Base-by-base conservation (phyloP, 1,140 invertebrate species). In the Drosophila sproati region DNA sequence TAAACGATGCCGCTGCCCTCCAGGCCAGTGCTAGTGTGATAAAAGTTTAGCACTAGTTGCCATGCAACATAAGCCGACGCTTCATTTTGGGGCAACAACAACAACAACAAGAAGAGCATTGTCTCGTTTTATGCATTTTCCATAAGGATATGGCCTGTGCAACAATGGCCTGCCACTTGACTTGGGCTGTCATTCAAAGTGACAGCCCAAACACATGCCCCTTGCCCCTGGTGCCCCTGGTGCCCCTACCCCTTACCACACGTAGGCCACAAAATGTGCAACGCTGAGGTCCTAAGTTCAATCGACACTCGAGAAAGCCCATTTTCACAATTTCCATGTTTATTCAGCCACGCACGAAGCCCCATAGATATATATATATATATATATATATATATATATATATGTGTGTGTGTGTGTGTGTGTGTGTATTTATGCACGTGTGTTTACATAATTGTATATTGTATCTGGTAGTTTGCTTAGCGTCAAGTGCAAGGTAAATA, bases 401-500 rank as follows among this genome's bases (percentile, higher is more conserved):
- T 48, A 39, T 43, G 32, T 56, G 20, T 39, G 32, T 12, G 51
- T 54, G 6, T 28, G 3, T 28, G 10, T 10, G 8, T 41, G 1
- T 41, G 4, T 43, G 39, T 45, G 51, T 12, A 8, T 45, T 8
- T 45, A 8, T 55, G 37, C 5, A 39, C 51, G 48, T 28, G 34
- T 28, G 28, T 35, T 41, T 34, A 64, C 68, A 73, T 60, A 73
- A 76, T 66, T 72, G 73, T 74, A 57, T 70, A 74, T 74, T 74
- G 72, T 70, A 74, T 74, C 64, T 73, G 52, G 71, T 73, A 89
- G 83, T 88, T 88, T 88, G 80, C 85, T 83, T 83, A 87, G 81
- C 78, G 77, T 89, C 85, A 89, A 89, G 85, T 89, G 85, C 85
- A 89, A 89, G 85, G 86, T 89, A 89, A 89, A 89, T 89, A 89